Percentiles rank a stretch among this genome's conserved stretches.
Evolutionary conservation across 2,113 vertebrate genomes (phyloP).

Genomic region (Prinia subflava): DNA sequence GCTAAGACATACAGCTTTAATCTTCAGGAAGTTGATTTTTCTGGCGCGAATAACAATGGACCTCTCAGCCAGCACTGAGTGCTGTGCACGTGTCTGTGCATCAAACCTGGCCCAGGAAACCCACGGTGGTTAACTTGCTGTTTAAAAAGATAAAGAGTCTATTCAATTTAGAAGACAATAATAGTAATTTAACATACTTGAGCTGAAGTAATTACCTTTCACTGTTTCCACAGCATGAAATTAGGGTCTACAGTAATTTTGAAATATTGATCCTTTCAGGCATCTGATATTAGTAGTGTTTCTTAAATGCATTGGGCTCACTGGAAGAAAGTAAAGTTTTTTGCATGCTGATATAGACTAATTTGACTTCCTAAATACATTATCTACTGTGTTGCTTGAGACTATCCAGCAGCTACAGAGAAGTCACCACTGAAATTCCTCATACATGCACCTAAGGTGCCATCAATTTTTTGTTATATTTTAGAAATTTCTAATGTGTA

Average conservation of each 20-base stretch:
- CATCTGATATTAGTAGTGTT: constrained; percentile 12
- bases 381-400: background rate
- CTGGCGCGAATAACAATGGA: background rate
- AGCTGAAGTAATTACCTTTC: constrained; percentile 65
- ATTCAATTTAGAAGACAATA: constrained; percentile 54
- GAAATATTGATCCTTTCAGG: constrained; percentile 45
- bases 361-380: background rate
- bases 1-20: background rate
- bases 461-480: background rate
- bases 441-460: background rate
- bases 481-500: background rate
- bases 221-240: constrained; percentile 59
- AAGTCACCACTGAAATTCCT: background rate
- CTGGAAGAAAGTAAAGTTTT: constrained; percentile 8
- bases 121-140: constrained; percentile 35
- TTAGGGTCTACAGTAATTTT: constrained; percentile 50
- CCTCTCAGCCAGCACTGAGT: background rate
- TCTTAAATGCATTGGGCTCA: background rate
- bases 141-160: constrained; percentile 67
- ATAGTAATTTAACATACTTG: constrained; percentile 69
- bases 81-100: background rate
- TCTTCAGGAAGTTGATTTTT: background rate
- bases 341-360: background rate
- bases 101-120: background rate
- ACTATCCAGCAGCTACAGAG: background rate